Base-by-base conservation (phyloP, 2,797 vertebrate genomes). In the Sebastes nivosus region DNA sequence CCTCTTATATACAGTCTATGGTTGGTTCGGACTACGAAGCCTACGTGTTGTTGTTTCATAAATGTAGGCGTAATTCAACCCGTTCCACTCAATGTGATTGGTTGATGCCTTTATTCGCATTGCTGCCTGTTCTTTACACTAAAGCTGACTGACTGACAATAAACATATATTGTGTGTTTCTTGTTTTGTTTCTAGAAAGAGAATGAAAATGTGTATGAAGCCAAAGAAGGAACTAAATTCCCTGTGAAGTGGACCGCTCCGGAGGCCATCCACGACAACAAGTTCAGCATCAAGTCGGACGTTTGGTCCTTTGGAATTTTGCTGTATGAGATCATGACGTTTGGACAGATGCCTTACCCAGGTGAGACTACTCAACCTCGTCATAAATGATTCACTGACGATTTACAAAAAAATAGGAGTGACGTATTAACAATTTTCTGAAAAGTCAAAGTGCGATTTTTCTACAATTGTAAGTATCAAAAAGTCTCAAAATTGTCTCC, bases 211-310 rank as follows among this genome's bases (percentile, higher is more conserved):
- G 79, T 98, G n/a, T 99, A 99, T 36, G 95, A 98, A 92, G 86
- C 96, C 50, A 96, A 63, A 92, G 95, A 96, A 22, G 97, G 96
- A 57, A 92, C 92, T 57, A 99, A 97, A 72, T 96, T 99, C 27
- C 98, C 98, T 0, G 95, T 99, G 76, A 99, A 98, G 91, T 99
- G 98, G 98, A 99, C 98, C 0, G 97, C 98, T 11, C 98, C 97
- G 0, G 98, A 99, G 93, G 97, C 97, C 61, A 95, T 99, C 55
- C 85, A 80, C 14, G 80, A 85, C n/a, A 96, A 94, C 92, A 97
- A 93, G 89, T 99, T 98, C 93, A 97, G 92, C 77, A 94, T 99
- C 88, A 99, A 99, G 87, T 99, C 98, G 0, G 98, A 99, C 42
- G 93, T 99, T 42, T 99, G 98, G 98, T 98, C 98, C 24, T 99